Conservation (phyloP, 2,113 vertebrate species). For the Kryptolebias marmoratus region DNA sequence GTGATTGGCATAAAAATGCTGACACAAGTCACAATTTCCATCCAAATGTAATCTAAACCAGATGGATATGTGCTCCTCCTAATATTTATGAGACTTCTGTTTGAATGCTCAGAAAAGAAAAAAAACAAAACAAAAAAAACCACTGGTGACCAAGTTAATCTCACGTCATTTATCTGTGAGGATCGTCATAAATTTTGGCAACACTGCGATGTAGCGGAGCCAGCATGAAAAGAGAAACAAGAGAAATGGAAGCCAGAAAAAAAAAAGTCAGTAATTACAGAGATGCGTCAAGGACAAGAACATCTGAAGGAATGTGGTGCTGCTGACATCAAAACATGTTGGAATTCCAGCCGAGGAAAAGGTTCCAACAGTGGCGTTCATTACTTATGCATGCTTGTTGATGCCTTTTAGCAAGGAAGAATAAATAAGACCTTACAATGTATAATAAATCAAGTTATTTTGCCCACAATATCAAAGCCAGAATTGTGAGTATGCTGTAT, state of each 20-base stretch:
- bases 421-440: not conserved
- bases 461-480: not conserved
- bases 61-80: conserved; percentile 11
- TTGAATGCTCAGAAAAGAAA: conserved; percentile 7
- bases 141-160: conserved; percentile 1
- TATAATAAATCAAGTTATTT: conserved; percentile 2
- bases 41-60: conserved; percentile 8
- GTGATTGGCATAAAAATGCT: conserved; percentile 2
- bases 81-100: not conserved
- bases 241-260: conserved; percentile 22
- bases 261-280: conserved; percentile 12
- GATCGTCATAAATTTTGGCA: conserved; percentile 26
- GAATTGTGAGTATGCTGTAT: not conserved
- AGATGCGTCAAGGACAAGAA: conserved; percentile 26
- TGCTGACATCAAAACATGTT: conserved; percentile 6
- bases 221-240: conserved; percentile 8
- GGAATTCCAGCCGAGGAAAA: conserved; percentile 4
- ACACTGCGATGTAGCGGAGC: not conserved
- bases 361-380: not conserved
- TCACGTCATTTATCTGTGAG: conserved; percentile 19
- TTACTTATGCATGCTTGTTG: not conserved
- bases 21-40: not conserved
- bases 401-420: not conserved
- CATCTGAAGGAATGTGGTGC: conserved; percentile 28
- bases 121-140: not conserved